Base-by-base conservation (phyloP, 2,797 vertebrate genomes). In the Nannoperca australis region DNA sequence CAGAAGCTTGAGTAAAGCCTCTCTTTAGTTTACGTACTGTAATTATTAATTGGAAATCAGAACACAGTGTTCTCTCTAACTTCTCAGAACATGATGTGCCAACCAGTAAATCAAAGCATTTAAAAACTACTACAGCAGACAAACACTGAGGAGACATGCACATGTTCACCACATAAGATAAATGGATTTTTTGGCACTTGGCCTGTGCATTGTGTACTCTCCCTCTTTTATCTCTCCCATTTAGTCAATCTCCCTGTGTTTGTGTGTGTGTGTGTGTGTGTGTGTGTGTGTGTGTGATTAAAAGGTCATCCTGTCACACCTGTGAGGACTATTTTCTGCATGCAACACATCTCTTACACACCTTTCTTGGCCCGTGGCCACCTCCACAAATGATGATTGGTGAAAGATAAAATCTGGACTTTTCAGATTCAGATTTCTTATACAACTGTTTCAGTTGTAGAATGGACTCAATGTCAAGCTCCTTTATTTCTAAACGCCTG, bases 281-380 rank as follows among this genome's bases (percentile, higher is more conserved):
- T 44, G 66, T 61, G 58, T 24, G 53, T 53, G 78, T 71, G 53
- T 53, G 59, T 65, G 32, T 20, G 49, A 72, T 82, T 79, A 45
- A 84, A 80, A 90, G 84, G 84, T 78, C 79, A 77, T 79, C 60
- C 82, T 76, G 67, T 83, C 79, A 84, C 88, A 90, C 84, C 85
- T 91, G 86, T 65, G 73, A 42, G 61, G 47, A 66, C 49, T 38
- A 73, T 62, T 61, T 76, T 74, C 63, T 84, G 69, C 78, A 15
- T 70, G 70, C 78, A 85, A 76, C 44, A 5, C 63, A 64, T 54
- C 59, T 74, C 63, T 58, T 69, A 66, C 17, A 70, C 81, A 69
- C 79, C 80, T 91, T 67, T 82, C 61, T 79, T 89, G 91, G 83
- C 85, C 63, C 24, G 2, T 53, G 8, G 76, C 85, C 83, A 85